A percentile compares a stretch with the other conserved stretches of the same genome.
phyloP scores from a whole-genome alignment of 2,888 invertebrate genomes.

The Conops quadrifasciatus region DNA sequence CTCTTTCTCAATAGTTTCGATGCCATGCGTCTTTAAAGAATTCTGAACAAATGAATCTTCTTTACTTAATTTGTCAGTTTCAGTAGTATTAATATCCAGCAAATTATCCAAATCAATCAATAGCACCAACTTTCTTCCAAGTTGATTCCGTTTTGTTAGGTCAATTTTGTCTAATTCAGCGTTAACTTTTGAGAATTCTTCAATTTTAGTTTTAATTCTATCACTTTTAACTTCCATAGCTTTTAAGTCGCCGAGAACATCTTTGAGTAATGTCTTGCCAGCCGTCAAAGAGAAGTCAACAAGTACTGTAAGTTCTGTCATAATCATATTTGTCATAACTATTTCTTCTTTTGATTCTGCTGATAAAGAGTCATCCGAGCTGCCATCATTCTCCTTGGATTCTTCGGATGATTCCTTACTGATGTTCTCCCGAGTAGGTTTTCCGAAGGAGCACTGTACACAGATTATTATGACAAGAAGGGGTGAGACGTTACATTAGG shows the following conservation, averaged over 20 bases:
- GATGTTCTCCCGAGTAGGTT: too few relatives aligned
- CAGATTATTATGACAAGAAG: too few relatives aligned
- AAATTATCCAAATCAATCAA: too few relatives aligned
- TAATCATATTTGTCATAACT: neutral
- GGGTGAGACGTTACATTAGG: too few relatives aligned
- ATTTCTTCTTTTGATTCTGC: too few relatives aligned
- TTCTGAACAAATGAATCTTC: neutral
- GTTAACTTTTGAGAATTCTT: neutral
- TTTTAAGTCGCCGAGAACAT: neutral
- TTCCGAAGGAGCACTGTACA: too few relatives aligned
- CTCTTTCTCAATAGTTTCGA: neutral
- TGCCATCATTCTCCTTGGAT: too few relatives aligned
- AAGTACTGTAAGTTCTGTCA: neutral
- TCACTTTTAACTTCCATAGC: constrained; percentile 2
- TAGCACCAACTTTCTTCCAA: too few relatives aligned
- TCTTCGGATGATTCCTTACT: too few relatives aligned
- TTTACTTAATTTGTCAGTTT: neutral
- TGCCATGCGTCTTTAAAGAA: neutral
- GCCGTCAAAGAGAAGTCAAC: neutral
- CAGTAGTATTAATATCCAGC: too few relatives aligned
- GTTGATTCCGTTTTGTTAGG: too few relatives aligned
- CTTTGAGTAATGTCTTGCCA: neutral
- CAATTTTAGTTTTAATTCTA: neutral
- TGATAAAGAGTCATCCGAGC: too few relatives aligned
- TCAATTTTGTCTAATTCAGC: neutral